Percentiles rank a stretch among this genome's conserved stretches.
Evolutionary conservation across 1,140 invertebrate genomes (phyloP).

Genomic region (Mya arenaria): DNA sequence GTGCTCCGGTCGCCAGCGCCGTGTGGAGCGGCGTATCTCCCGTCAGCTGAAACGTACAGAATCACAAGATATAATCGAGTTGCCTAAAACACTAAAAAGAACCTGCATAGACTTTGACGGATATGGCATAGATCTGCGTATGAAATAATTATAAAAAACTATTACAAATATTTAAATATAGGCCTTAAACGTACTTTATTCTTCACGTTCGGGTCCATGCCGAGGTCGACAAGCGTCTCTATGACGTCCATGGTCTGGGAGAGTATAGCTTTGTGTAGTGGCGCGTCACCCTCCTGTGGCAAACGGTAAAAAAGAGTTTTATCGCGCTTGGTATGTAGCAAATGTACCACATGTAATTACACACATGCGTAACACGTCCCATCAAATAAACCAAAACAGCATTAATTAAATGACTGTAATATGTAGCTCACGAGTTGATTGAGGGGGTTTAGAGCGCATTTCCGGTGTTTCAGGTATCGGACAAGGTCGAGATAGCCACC

Average conservation of each 20-base stretch:
- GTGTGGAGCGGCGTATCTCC: neutral
- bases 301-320: neutral
- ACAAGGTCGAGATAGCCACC: constrained; percentile 32
- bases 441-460: neutral
- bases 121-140: too few relatives aligned
- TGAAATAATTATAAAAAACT: too few relatives aligned
- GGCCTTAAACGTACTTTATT: too few relatives aligned
- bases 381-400: too few relatives aligned
- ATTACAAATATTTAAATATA: too few relatives aligned
- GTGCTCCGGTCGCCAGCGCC: neutral
- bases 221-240: neutral
- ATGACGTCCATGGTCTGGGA: neutral
- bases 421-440: neutral
- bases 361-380: too few relatives aligned
- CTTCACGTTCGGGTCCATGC: neutral
- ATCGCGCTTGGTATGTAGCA: too few relatives aligned
- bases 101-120: too few relatives aligned
- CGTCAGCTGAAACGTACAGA: neutral
- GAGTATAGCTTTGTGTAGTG: neutral
- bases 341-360: too few relatives aligned
- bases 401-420: too few relatives aligned
- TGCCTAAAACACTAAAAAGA: too few relatives aligned
- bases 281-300: neutral
- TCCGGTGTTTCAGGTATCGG: neutral
- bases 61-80: too few relatives aligned